Evolutionary conservation across 2,888 invertebrate species (phyloP).

Genomic region (Epiperipatus broadwayi): DNA sequence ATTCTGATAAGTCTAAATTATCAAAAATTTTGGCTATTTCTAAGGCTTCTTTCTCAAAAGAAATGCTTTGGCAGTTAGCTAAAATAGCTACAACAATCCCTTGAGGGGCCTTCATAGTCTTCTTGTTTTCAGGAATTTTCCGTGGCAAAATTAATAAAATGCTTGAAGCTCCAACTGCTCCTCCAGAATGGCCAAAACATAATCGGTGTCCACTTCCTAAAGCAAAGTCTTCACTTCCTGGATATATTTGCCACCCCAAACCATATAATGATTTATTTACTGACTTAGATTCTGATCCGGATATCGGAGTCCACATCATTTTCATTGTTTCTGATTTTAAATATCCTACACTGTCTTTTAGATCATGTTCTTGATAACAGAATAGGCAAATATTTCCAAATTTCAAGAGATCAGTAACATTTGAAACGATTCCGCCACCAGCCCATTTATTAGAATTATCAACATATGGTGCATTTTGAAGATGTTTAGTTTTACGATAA

Average conservation of each 20-base stretch:
- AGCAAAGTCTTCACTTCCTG: slow-evolving; percentile 17
- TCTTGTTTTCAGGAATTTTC: slow-evolving; percentile 8
- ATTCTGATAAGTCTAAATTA: too few species aligned
- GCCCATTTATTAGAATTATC: slow-evolving; percentile 34
- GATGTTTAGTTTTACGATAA: slow-evolving; percentile 20
- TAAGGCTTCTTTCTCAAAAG: slow-evolving; percentile 21
- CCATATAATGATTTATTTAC: slow-evolving; percentile 22
- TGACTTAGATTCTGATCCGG: slow-evolving; percentile 15
- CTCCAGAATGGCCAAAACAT: slow-evolving; percentile 30
- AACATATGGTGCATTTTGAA: slow-evolving; percentile 31
- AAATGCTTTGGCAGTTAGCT: slow-evolving; percentile 23
- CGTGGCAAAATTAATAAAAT: slow-evolving; percentile 25
- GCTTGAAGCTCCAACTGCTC: slow-evolving; percentile 31
- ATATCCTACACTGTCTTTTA: slow-evolving; percentile 21
- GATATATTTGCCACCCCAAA: slow-evolving; percentile 25
- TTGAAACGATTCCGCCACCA: slow-evolving; percentile 33
- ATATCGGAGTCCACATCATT: slow-evolving; percentile 23
- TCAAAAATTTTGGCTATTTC: slow-evolving; percentile 25
- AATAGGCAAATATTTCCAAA: slow-evolving; percentile 31
- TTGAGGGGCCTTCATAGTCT: slow-evolving; percentile 18
- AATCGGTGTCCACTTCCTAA: slow-evolving; percentile 17
- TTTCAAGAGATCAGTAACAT: slow-evolving; percentile 27
- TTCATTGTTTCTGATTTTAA: slow-evolving; percentile 23
- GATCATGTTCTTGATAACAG: slow-evolving; percentile 28
- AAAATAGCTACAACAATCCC: slow-evolving; percentile 28